phyloP scores from a whole-genome alignment of 2,797 vertebrate genomes.

The Muraenolepis orangiensis region DNA sequence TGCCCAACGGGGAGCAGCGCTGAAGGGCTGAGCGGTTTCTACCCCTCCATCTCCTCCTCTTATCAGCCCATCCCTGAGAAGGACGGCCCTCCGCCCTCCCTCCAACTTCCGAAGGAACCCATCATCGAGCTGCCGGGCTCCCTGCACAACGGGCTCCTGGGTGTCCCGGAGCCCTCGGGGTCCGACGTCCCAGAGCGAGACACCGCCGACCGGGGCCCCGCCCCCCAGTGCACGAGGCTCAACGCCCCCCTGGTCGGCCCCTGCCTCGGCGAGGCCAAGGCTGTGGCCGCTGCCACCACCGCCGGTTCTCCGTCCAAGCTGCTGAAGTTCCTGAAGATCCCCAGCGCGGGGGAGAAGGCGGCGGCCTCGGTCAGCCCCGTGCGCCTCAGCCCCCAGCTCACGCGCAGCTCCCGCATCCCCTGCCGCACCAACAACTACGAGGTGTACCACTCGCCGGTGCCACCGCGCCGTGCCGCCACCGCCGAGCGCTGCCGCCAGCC shows the following conservation, averaged over 20 bases:
- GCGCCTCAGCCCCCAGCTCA: slow-evolving; percentile 88
- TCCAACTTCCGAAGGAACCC: too few relatives aligned
- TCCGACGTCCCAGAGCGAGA: slow-evolving; percentile 54
- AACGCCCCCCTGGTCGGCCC: slow-evolving; percentile 72
- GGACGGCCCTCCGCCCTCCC: slow-evolving; percentile 45
- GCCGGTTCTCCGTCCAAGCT: slow-evolving; percentile 87
- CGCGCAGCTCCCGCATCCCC: slow-evolving; percentile 88
- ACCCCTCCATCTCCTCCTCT: slow-evolving; percentile 45
- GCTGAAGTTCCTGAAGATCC: slow-evolving; percentile 88
- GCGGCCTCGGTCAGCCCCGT: slow-evolving; percentile 70
- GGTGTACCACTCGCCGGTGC: slow-evolving; percentile 83
- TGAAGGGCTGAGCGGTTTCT: slow-evolving; percentile 55
- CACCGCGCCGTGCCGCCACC: slow-evolving; percentile 76
- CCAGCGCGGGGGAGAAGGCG: slow-evolving; percentile 77
- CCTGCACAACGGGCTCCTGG: slow-evolving; percentile 55
- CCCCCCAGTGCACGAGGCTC: slow-evolving; percentile 63
- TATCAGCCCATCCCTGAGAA: slow-evolving; percentile 47
- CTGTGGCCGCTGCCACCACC: slow-evolving; percentile 71
- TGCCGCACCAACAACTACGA: slow-evolving; percentile 90
- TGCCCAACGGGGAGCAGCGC: slow-evolving; percentile 27
- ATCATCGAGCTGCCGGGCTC: slow-evolving; percentile 48
- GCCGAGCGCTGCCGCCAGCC: slow-evolving; percentile 74
- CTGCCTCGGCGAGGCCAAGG: slow-evolving; percentile 75
- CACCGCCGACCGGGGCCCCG: slow-evolving; percentile 45
- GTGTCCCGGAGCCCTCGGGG: slow-evolving; percentile 2